Evolutionary conservation across 2,797 vertebrate genomes (phyloP), one percentile per base, ranked within the genome.

Genomic region (Atherinosoma microstoma): DNA sequence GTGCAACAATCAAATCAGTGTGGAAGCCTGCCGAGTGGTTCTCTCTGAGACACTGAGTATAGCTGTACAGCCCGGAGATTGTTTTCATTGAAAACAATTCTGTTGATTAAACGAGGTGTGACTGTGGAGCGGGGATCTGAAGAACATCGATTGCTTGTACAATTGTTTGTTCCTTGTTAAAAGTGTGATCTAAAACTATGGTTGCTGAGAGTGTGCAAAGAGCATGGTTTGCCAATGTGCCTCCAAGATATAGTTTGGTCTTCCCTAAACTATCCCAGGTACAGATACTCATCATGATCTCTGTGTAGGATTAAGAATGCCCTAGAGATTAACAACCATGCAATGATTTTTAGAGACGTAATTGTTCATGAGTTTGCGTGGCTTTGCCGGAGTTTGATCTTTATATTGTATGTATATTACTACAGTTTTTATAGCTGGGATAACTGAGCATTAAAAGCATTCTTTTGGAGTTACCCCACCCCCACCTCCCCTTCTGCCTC

Each of bases 1-100:
- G 94, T 91, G 91, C 83, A 90, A 87, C 93, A 90, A 91, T 93
- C 79, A 93, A 91, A 92, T 93, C 88, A 82, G 93, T 86, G 87
- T 82, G 88, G 86, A 92, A 90, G 77, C 79, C 86, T 58, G 77
- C 84, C 78, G 86, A 88, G 83, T 84, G 86, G 79, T 84, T 88
- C 83, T 90, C 91, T 92, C 89, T 87, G 78, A 93, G 89, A 92
- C 87, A 87, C 84, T 75, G 87, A 91, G 89, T 91, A 53, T 61
- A 85, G 85, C 87, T 79, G 87, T 78, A 86, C 88, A 89, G 93
- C 88, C 88, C 67, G 82, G 87, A 92, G 89, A 91, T 92, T 91
- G 89, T 93, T 93, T 93, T 92, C 91, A 92, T 91, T 92, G 91
- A 93, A 92, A 93, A 93, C 92, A 92, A 94, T 92, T 90, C 87